Conservation (phyloP, 2,797 vertebrate species). For the Tadarida brasiliensis region DNA sequence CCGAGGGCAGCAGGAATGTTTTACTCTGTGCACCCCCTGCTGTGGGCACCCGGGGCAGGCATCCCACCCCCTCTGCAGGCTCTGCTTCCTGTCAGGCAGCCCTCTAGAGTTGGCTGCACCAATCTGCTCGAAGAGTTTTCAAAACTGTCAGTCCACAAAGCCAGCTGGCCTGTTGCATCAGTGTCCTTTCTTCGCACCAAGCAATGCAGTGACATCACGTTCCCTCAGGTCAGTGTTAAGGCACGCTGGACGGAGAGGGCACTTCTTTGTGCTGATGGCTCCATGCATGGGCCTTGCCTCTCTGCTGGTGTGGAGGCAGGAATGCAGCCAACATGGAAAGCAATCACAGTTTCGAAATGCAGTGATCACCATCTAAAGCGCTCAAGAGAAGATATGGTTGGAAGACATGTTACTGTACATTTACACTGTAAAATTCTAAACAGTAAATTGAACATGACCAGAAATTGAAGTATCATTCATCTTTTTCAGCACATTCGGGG, state of each 20-base stretch:
- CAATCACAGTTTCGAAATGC: background rate
- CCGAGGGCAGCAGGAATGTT: background rate
- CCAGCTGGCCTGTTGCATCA: background rate
- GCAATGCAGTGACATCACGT: accelerated
- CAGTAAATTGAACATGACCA: background rate
- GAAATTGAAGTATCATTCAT: background rate
- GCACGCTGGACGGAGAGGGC: too few relatives aligned
- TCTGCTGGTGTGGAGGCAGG: background rate
- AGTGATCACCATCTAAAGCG: background rate
- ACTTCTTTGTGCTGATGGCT: background rate
- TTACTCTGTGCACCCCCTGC: background rate
- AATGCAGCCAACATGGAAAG: background rate
- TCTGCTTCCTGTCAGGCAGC: background rate
- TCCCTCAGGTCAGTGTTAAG: background rate
- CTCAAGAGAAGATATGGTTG: background rate
- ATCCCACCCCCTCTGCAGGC: background rate
- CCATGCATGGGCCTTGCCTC: background rate
- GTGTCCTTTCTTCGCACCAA: background rate
- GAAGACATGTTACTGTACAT: background rate
- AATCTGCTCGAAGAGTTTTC: background rate
- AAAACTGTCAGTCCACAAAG: background rate
- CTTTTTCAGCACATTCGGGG: background rate
- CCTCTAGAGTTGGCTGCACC: background rate
- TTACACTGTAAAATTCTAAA: background rate
- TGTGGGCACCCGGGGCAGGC: too few relatives aligned